phyloP scores from a whole-genome alignment of 2,113 vertebrate genomes.

The Protobothrops mucrosquamatus region DNA sequence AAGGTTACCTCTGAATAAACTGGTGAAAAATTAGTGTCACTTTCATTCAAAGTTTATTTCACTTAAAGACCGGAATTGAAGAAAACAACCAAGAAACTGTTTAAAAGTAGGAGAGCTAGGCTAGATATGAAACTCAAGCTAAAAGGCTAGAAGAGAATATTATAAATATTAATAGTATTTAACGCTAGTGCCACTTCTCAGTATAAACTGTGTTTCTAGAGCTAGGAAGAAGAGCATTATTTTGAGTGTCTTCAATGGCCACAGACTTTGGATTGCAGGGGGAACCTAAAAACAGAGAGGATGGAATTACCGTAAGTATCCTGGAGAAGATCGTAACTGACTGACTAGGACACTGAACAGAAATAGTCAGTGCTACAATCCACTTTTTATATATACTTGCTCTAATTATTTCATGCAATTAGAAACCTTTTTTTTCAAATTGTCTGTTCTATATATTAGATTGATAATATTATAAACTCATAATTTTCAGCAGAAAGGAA shows the following conservation, averaged over 20 bases:
- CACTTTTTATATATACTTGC: fast-evolving
- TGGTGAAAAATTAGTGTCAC: neutral
- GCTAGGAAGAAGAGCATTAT: neutral
- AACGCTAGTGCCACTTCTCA: neutral
- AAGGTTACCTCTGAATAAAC: neutral
- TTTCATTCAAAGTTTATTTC: neutral
- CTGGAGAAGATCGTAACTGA: neutral
- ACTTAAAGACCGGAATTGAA: neutral
- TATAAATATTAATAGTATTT: neutral
- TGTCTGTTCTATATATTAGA: constrained; percentile 28
- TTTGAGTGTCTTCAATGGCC: neutral
- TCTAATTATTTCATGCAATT: neutral
- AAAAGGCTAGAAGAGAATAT: neutral
- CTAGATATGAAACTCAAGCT: neutral
- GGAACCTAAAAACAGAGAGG: neutral
- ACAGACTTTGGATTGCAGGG: neutral
- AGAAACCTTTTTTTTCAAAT: constrained; percentile 25
- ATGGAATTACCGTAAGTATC: neutral
- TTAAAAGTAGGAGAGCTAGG: neutral
- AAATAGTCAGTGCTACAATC: neutral
- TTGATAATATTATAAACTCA: constrained; percentile 12
- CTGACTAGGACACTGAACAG: neutral
- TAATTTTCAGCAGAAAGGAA: constrained; percentile 4
- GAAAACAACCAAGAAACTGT: neutral
- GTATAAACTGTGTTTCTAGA: neutral